Evolutionary conservation across 2,113 vertebrate genomes (phyloP), one percentile per base, ranked within the genome.

Genomic region (Acanthisitta chloris): DNA sequence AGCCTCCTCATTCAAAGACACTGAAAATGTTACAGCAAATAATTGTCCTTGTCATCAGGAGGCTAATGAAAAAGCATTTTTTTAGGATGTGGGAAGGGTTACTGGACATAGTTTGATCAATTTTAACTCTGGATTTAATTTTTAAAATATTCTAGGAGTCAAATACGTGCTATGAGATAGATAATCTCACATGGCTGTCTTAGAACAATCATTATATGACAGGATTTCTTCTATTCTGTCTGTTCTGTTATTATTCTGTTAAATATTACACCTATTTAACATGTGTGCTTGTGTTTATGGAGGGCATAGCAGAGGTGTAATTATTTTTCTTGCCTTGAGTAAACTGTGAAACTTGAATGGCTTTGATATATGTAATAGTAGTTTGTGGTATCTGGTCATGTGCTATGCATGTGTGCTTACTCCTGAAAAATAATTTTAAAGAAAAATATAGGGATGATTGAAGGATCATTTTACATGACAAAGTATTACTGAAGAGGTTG

Each of bases 31-130:
- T 43, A 9, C 10, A 81, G 64, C 14, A 77, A 74, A 45, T 78
- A 9, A 24, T 81, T 59, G 52, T 33, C 21, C 0, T 0, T 66
- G 17, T 49, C 9, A 2, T 43, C 11, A 42, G 42, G 38, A 36
- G n/a, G 18, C 49, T 59, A 52, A 52, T 64, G 5, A 14, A 57
- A 91, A 80, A 54, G 14, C 25, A 5, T 70, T 65, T 57, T 66
- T 78, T 15, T 19, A 74, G 55, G 10, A 9, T 66, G 7, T 81
- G 15, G 42, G 59, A 82, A 43, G 20, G 3, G 9, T 62, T 59
- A 9, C 9, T 51, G 5, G 3, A 33, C 8, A 5, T 36, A 23
- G 14, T 43, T 67, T 3, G 1, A 46, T 65, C 24, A 52, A 31
- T 70, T 95, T 80, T 76, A 55, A 51, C 29, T 88, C 25, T 36